Percentiles rank a stretch among this genome's conserved stretches.
Conservation (phyloP, 2,113 vertebrate genomes). For the Trachemys scripta region DNA sequence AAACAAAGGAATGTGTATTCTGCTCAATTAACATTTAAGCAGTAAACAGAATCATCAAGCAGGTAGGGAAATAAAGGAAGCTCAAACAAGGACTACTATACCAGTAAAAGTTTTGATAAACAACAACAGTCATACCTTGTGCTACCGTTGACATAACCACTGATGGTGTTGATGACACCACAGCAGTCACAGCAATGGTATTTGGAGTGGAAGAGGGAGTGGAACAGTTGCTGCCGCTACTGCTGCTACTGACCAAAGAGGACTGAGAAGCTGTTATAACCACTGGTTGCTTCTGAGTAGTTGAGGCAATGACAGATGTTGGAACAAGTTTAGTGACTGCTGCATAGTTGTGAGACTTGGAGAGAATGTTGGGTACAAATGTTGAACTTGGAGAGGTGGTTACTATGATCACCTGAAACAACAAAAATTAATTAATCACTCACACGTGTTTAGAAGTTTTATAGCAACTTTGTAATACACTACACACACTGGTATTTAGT, state of each 20-base stretch:
- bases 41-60: background rate
- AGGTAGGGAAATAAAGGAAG: background rate
- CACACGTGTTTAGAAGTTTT: background rate
- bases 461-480: background rate
- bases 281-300: constrained; percentile 93
- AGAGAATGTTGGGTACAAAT: constrained; percentile 98
- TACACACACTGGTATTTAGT: background rate
- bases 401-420: constrained; percentile 95
- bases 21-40: background rate
- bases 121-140: constrained; percentile 81
- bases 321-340: constrained; percentile 93
- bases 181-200: constrained; percentile 91
- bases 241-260: constrained; percentile 76
- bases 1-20: background rate
- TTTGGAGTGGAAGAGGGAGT: constrained; percentile 78
- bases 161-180: constrained; percentile 91
- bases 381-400: constrained; percentile 97
- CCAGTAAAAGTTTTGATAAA: background rate
- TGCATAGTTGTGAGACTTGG: constrained; percentile 97
- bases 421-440: constrained; percentile 62
- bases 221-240: constrained; percentile 77
- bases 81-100: background rate
- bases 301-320: constrained; percentile 87
- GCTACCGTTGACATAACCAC: constrained; percentile 96
- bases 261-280: constrained; percentile 90